phyloP scores from a whole-genome alignment of 2,797 vertebrate genomes.

The Enteromius anoplus region DNA sequence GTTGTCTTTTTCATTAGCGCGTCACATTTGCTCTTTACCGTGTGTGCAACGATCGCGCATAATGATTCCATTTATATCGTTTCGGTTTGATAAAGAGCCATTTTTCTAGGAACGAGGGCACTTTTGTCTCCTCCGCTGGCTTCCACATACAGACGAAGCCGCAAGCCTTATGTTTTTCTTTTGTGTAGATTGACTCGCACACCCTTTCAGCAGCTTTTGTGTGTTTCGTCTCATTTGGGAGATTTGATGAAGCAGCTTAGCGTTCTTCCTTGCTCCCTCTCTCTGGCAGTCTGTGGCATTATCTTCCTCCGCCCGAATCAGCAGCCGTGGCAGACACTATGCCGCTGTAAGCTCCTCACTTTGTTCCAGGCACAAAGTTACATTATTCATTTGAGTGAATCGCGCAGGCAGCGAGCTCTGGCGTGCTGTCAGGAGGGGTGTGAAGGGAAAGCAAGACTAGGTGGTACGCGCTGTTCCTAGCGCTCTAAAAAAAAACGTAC shows the following conservation, averaged over 20 bases:
- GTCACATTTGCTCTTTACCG: constrained; percentile 45
- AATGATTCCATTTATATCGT: constrained; percentile 56
- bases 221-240: constrained; percentile 56
- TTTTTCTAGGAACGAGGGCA: constrained; percentile 43
- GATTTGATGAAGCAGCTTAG: constrained; percentile 64
- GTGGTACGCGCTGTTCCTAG: constrained; percentile 21
- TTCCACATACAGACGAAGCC: constrained; percentile 45
- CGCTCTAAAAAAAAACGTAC: constrained; percentile 52
- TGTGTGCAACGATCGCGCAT: constrained; percentile 48
- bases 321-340: constrained; percentile 50
- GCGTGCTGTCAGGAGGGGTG: constrained; percentile 29
- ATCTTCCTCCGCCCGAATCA: constrained; percentile 54
- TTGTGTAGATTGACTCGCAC: constrained; percentile 58
- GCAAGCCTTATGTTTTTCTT: constrained; percentile 53
- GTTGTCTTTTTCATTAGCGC: constrained; percentile 44
- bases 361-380: constrained; percentile 58
- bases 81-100: constrained; percentile 47
- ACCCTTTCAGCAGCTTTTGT: constrained; percentile 54
- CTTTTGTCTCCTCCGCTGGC: constrained; percentile 50
- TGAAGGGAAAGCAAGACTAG: constrained; percentile 37
- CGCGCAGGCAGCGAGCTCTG: constrained; percentile 21
- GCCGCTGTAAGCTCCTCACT: constrained; percentile 54
- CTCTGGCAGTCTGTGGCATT: constrained; percentile 47
- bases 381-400: constrained; percentile 60
- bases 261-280: constrained; percentile 30